Evolutionary conservation across 2,888 invertebrate genomes (phyloP), one percentile per base, ranked within the genome.

Genomic region (Plagodis pulveraria): DNA sequence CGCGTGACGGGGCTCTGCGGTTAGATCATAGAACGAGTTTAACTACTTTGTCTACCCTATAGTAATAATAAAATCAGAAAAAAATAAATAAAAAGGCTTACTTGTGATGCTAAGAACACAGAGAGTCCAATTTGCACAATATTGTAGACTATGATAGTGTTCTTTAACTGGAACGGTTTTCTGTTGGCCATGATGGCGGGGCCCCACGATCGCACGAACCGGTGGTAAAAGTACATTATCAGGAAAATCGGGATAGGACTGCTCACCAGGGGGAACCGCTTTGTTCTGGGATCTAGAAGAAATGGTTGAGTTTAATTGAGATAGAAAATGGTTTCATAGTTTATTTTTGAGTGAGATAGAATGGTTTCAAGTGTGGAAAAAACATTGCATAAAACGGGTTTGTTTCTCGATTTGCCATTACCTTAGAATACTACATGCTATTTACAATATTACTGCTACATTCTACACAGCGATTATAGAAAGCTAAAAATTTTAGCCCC

Each of bases 171-270:
- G 73, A 93, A 94, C 0, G 96, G 94, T 49, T 92, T 88, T 6
- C 95, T 85, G 68, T 95, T 90, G 61, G 92, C 92, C 96, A 96
- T 96, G 50, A 94, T 84, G 34, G 90, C 87, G 0, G 96, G 96
- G 0, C 96, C 96, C 82, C 94, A 89, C 45, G 91, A 83, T 7
- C 89, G 89, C 10, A 94, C 93, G 66, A 94, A 93, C 49, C 93
- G 91, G 62, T 94, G 87, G 77, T 95, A 95, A 12, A 89, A 50
- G 56, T 86, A 84, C 78, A 93, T 73, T 53, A 94, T 89, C 0
- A 82, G 40, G n/a, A 85, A 10, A 67, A 90, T 76, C 56, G 93
- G 87, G 70, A 92, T 54, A 66, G 94, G 84, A 71, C 83, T 89
- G 2, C 88, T 83, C 62, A 94, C 93, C 47, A 95, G 71, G 50